Percentiles rank a stretch among this genome's conserved stretches.
Evolutionary conservation across 2,113 vertebrate genomes (phyloP).

Genomic region (Brachionichthys hirsutus): DNA sequence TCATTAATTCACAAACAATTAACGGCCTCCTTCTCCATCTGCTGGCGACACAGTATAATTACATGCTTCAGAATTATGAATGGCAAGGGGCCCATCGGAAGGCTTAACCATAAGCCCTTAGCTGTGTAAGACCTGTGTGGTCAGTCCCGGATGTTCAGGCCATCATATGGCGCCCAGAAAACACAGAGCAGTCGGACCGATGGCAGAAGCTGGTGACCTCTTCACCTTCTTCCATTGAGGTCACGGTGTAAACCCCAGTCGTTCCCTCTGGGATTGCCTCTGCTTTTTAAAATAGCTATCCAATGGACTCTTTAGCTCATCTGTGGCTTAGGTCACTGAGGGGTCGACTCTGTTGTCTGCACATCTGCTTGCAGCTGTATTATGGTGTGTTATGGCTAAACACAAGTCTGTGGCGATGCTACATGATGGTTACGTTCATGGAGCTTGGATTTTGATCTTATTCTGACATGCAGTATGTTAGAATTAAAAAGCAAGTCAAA

Average conservation of each 20-base stretch:
- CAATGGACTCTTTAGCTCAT: constrained; percentile 49
- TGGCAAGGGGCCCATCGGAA: no score
- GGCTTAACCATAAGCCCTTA: no score
- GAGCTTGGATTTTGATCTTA: constrained; percentile 6
- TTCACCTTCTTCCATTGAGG: constrained; percentile 34
- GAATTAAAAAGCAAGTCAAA: background rate
- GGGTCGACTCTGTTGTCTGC: constrained; percentile 5
- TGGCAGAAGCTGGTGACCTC: constrained; percentile 22
- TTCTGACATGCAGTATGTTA: background rate
- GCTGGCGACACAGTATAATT: no score
- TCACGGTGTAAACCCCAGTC: constrained; percentile 41
- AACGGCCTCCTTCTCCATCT: no score
- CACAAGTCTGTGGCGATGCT: constrained; percentile 12
- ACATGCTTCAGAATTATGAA: no score
- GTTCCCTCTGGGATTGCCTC: constrained; percentile 32
- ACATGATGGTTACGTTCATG: background rate
- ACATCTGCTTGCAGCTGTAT: constrained; percentile 31
- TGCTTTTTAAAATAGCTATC: constrained; percentile 39
- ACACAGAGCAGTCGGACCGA: background rate
- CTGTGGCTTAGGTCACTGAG: background rate
- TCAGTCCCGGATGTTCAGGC: no score
- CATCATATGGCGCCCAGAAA: background rate
- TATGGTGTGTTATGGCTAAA: constrained; percentile 3
- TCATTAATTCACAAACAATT: no score
- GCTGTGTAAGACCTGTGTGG: no score